Conservation (phyloP, 2,113 vertebrate species). For the Columbina picui region DNA sequence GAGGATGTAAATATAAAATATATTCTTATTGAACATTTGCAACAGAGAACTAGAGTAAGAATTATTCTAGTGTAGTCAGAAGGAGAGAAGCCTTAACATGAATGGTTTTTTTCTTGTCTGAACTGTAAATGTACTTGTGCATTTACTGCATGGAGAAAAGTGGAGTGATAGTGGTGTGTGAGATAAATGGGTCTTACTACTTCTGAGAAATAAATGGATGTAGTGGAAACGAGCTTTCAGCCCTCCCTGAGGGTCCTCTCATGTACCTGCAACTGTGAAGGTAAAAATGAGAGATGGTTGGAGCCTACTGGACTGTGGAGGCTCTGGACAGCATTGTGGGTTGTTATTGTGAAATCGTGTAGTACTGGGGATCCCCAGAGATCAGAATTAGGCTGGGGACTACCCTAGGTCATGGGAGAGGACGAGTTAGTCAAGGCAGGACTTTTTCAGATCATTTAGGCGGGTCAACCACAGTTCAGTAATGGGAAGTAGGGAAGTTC, state of each 20-base stretch:
- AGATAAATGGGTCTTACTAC: neutral
- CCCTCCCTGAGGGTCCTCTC: neutral
- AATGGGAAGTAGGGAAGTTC: neutral
- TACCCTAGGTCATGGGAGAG: neutral
- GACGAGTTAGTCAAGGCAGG: neutral
- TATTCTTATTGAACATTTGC: neutral
- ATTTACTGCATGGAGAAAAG: neutral
- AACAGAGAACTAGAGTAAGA: neutral
- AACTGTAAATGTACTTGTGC: neutral
- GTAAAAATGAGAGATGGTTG: neutral
- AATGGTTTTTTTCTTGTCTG: neutral
- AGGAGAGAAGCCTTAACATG: neutral
- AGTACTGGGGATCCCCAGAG: neutral
- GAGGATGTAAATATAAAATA: neutral
- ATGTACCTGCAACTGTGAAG: fast-evolving
- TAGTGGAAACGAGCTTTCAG: neutral
- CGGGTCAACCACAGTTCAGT: neutral
- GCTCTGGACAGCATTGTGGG: neutral
- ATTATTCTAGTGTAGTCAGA: neutral
- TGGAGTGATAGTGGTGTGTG: neutral
- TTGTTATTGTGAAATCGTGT: fast-evolving
- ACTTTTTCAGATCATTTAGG: neutral
- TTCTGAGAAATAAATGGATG: neutral
- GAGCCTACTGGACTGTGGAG: too few relatives aligned
- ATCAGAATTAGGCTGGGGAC: neutral